These are phyloP conservation scores for Stenolophus ochropezus DNA, from an alignment of 2,888 invertebrate species.

Conservation along the genomic window DNA sequence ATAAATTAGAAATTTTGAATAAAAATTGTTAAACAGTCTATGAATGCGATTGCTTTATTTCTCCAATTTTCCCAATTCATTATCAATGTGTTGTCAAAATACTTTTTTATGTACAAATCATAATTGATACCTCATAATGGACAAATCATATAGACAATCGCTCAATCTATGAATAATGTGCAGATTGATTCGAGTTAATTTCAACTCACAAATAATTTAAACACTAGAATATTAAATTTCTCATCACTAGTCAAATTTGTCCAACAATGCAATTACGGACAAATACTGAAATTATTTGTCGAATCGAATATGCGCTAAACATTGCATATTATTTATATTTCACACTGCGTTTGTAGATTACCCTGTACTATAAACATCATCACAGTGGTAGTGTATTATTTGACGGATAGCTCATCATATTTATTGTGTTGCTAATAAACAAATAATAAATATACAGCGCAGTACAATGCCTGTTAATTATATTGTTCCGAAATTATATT, in stretches of 20 bases:
- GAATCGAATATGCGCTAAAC: slow-evolving; percentile 4
- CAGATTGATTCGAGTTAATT: slow-evolving; percentile 3
- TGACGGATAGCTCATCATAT: background rate
- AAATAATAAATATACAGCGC: slow-evolving; percentile 18
- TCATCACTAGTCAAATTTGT: background rate
- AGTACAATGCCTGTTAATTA: slow-evolving; percentile 11
- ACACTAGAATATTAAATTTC: slow-evolving; percentile 15
- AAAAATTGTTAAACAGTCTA: background rate
- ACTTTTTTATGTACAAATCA: background rate
- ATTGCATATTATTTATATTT: slow-evolving; percentile 9
- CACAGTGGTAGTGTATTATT: background rate
- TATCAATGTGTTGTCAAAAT: background rate
- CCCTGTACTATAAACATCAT: background rate
- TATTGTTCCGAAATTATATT: slow-evolving; percentile 9
- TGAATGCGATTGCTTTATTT: background rate
- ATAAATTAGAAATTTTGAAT: no score
- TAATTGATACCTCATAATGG: background rate
- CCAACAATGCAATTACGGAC: slow-evolving; percentile 13
- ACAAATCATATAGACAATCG: background rate
- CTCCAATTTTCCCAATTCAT: no score
- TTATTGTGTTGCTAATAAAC: slow-evolving; percentile 10
- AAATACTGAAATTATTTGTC: slow-evolving; percentile 15
- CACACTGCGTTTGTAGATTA: background rate
- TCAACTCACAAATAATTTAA: slow-evolving; percentile 4
- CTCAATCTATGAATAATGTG: background rate